These are phyloP conservation scores for Vicugna pacos DNA, from an alignment of 2,113 vertebrate species.

Conservation along the genomic window DNA sequence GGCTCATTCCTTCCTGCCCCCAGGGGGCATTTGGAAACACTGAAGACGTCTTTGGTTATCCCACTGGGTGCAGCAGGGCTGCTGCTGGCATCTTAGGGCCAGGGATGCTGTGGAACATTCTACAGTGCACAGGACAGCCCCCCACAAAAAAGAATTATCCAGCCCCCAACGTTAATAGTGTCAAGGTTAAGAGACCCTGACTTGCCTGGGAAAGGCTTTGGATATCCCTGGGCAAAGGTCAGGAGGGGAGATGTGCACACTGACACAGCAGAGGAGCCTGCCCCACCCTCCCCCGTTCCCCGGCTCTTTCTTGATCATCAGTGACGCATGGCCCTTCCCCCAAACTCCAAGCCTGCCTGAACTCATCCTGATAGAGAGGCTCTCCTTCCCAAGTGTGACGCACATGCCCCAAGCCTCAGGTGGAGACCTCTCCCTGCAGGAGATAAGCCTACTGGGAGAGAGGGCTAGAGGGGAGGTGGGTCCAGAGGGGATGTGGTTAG, in stretches of 20 bases:
- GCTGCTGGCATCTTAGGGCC: neutral
- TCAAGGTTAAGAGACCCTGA: neutral
- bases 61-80: fast-evolving
- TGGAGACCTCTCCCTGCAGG: neutral
- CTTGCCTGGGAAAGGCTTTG: neutral
- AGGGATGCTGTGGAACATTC: neutral
- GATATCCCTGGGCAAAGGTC: neutral
- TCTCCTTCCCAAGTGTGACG: neutral
- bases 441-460: neutral
- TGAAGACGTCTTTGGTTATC: neutral
- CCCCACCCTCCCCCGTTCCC: too few relatives aligned
- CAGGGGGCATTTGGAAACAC: too few relatives aligned
- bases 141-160: neutral
- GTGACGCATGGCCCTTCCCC: constrained; percentile 37
- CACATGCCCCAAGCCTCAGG: neutral
- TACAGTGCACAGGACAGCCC: neutral
- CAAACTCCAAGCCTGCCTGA: neutral
- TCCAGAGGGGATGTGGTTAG: fast-evolving
- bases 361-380: neutral
- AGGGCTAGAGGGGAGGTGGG: neutral
- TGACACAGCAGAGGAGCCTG: neutral
- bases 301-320: neutral
- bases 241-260: neutral
- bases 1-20: neutral
- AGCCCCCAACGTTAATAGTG: neutral